phyloP scores from a whole-genome alignment of 2,113 vertebrate genomes.

The pig (Sus scrofa) region DNA sequence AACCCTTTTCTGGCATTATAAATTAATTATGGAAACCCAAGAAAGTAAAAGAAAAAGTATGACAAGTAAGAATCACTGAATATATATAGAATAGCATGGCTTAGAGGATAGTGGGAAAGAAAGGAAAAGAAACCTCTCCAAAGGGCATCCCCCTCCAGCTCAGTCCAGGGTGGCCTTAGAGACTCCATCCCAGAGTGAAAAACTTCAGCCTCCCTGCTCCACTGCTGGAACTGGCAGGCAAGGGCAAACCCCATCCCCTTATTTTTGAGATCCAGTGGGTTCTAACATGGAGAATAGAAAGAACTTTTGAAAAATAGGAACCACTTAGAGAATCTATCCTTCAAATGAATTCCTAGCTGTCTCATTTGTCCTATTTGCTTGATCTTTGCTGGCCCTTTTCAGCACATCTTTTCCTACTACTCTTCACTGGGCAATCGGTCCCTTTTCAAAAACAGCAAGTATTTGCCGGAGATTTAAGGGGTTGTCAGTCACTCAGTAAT shows the following conservation, averaged over 20 bases:
- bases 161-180: neutral
- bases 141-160: neutral
- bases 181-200: neutral
- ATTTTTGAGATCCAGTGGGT: neutral
- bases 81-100: neutral
- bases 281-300: neutral
- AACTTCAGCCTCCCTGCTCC: neutral
- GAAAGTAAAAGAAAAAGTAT: neutral
- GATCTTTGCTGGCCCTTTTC: too few relatives aligned
- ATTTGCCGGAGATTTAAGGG: neutral
- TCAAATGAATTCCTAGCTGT: neutral
- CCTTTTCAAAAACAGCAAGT: neutral
- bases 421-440: neutral
- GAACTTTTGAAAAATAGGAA: neutral
- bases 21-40: neutral
- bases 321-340: neutral
- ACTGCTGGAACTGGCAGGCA: neutral
- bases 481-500: neutral
- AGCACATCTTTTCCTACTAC: neutral
- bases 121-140: neutral
- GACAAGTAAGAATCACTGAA: neutral
- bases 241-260: rapidly evolving
- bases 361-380: neutral
- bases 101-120: neutral
- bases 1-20: neutral